Evolutionary conservation across 2,113 vertebrate genomes (phyloP), one percentile per base, ranked within the genome.

Genomic region (Tupaia tana): DNA sequence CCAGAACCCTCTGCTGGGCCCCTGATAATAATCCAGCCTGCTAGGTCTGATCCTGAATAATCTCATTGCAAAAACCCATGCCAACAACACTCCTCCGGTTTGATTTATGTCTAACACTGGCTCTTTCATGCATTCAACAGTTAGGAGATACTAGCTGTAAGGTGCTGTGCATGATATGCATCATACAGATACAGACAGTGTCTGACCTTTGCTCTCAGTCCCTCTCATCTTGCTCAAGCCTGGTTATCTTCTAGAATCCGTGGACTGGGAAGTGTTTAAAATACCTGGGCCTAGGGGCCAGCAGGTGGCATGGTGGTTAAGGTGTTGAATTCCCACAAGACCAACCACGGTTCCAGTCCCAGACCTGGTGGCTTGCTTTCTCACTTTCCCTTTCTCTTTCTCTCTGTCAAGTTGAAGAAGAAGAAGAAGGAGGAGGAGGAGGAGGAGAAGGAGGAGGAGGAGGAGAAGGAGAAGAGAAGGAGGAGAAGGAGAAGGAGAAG

Each of bases 161-260:
- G 19, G 25, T 2, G 13, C n/a, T 4, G 0, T 0, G 0, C 16
- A 10, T 10, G 14, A 58, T 9, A 43, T 0, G 0, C 16, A 10
- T 10, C 12, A 52, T 9, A 43, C 29, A 2, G 56, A 73, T 78
- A 52, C 8, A 3, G 27, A 56, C 43, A n/a, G 19, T 18, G 18
- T 52, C 58, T 90, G 11, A 12, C 12, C 12, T 87, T 81, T 54
- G 88, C n/a, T 78, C 67, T 73, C 59, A 9, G n/a, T 69, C 59
- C 61, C 83, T 13, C 25, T 52, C 52, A 9, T 43, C 25, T 3
- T 43, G 43, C 75, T 52, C 61, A 54, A 5, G 7, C 66, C 31
- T 77, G 63, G 22, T 43, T 43, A 73, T 63, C 25, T 78, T 25
- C 43, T 15, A 59, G 70, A 89, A 78, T n/a, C 79, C 22, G 9